phyloP scores from a whole-genome alignment of 1,140 invertebrate genomes.

The Potamilus streckersoni region DNA sequence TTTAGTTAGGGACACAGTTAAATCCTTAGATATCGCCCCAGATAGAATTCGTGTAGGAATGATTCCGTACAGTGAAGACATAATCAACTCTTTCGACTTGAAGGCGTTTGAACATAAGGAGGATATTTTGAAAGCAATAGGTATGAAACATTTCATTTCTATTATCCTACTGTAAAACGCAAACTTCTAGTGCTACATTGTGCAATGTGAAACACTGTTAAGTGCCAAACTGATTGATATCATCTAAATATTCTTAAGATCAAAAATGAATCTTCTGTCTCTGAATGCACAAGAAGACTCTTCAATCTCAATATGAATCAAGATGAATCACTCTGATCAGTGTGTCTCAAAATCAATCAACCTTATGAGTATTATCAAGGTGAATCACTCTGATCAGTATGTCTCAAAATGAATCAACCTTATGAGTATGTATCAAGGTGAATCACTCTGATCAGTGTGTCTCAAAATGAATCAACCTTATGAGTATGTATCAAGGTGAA shows the following conservation, averaged over 20 bases:
- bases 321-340: not conserved
- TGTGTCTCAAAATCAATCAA: not conserved
- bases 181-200: not conserved
- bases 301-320: not conserved
- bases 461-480: not conserved
- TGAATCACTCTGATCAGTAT: not conserved
- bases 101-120: constrained; percentile 21
- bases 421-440: not conserved
- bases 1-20: constrained; percentile 43
- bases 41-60: constrained; percentile 38
- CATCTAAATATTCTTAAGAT: not conserved
- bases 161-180: not conserved
- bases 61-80: constrained; percentile 35
- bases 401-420: not conserved
- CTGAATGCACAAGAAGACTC: not conserved
- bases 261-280: not conserved
- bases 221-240: not conserved
- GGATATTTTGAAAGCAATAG: constrained; percentile 33
- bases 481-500: constrained; percentile 15
- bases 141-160: constrained; percentile 13
- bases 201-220: not conserved
- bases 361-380: not conserved
- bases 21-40: constrained; percentile 31
- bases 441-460: not conserved
- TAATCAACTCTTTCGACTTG: constrained; percentile 39